These are phyloP conservation scores for Riparia riparia DNA, from an alignment of 2,113 vertebrate species.

Conservation along the genomic window DNA sequence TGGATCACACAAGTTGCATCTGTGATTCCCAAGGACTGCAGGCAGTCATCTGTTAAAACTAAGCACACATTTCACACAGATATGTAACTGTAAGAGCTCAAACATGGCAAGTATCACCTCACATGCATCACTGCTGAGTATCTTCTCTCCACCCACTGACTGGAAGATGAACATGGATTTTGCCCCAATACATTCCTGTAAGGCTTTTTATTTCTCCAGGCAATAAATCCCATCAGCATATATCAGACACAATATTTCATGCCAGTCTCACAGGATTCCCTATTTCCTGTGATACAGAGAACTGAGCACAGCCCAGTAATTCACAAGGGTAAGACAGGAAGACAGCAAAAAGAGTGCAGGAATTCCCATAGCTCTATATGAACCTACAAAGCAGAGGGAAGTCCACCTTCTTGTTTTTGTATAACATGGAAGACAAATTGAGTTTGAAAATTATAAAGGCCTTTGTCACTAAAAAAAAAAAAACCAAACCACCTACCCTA, in stretches of 20 bases:
- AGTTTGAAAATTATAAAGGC: background rate
- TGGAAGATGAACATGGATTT: background rate
- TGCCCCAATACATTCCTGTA: background rate
- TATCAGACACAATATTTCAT: background rate
- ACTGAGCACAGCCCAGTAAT: background rate
- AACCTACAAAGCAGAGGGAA: background rate
- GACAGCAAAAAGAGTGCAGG: background rate
- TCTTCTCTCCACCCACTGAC: background rate
- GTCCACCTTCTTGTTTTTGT: background rate
- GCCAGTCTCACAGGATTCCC: background rate
- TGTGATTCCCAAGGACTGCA: slow-evolving; percentile 79
- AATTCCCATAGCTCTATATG: background rate
- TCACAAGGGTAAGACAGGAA: background rate
- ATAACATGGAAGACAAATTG: background rate
- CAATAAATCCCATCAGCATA: background rate
- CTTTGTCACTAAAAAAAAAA: background rate
- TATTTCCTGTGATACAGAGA: background rate
- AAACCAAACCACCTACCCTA: background rate
- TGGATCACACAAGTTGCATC: slow-evolving; percentile 91
- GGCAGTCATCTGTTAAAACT: slow-evolving; percentile 87
- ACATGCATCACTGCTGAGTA: fast-evolving
- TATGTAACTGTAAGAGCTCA: background rate
- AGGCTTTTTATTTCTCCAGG: background rate
- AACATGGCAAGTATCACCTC: background rate
- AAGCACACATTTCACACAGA: background rate